A percentile compares a stretch with the other conserved stretches of the same genome.
phyloP scores from a whole-genome alignment of 2,888 invertebrate species.

The Morpho helenor region DNA sequence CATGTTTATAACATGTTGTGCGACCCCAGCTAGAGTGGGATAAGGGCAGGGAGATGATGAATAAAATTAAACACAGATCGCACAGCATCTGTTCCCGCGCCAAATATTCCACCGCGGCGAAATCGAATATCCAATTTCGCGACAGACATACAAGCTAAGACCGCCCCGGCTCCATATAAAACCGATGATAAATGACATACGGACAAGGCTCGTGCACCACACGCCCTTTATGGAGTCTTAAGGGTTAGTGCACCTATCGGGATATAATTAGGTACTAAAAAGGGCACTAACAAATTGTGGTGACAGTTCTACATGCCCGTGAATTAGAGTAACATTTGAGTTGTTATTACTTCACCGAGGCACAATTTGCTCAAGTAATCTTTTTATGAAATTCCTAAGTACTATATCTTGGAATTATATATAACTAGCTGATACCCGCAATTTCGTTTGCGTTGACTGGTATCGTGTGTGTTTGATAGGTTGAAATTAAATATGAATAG shows the following conservation, averaged over 20 bases:
- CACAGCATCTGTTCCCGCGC: no score
- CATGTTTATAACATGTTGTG: no score
- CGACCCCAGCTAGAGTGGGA: no score
- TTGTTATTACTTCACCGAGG: not conserved
- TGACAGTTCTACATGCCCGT: slow-evolving; percentile 20
- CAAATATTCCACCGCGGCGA: not conserved
- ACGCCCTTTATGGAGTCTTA: slow-evolving; percentile 23
- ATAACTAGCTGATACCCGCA: not conserved
- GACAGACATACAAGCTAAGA: slow-evolving; percentile 16
- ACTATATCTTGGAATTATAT: not conserved
- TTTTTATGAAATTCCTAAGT: no score
- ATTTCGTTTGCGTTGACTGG: no score
- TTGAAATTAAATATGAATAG: no score
- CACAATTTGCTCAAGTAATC: no score
- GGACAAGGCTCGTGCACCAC: slow-evolving; percentile 19
- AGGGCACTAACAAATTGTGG: slow-evolving; percentile 21
- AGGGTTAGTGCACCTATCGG: slow-evolving; percentile 24
- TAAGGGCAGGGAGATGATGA: no score
- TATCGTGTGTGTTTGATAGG: no score
- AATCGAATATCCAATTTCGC: slow-evolving; percentile 18
- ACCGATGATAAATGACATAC: slow-evolving; percentile 25
- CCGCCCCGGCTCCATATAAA: slow-evolving; percentile 24
- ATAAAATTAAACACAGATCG: no score
- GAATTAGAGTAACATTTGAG: slow-evolving; percentile 9
- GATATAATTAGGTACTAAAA: slow-evolving; percentile 26